phyloP scores from a whole-genome alignment of 2,888 invertebrate genomes.

The Willowsia nigromaculata region DNA sequence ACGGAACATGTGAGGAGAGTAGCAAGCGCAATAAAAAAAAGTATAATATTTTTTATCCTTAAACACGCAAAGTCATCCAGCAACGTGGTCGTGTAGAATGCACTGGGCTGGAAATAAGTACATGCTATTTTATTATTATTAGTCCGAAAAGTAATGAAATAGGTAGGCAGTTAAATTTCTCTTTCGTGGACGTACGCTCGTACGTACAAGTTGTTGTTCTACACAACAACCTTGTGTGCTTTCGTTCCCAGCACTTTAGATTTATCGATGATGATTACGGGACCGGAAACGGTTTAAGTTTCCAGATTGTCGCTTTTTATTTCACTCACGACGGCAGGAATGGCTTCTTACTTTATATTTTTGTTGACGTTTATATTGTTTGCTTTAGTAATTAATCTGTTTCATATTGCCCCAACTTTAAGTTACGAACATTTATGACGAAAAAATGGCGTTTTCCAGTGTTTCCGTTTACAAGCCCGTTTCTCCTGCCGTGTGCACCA shows the following conservation, averaged over 20 bases:
- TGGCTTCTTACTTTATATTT: too few species aligned
- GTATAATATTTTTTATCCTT: background rate
- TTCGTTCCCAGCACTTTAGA: constrained; percentile 43
- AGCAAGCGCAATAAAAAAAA: background rate
- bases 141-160: constrained; percentile 20
- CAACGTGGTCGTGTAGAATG: background rate
- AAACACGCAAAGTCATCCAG: constrained; percentile 14
- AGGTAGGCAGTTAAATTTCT: background rate
- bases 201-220: background rate
- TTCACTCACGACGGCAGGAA: too few species aligned
- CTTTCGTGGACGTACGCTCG: background rate
- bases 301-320: constrained; percentile 45
- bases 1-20: constrained; percentile 25
- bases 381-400: too few species aligned
- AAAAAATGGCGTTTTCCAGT: background rate
- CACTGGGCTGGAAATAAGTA: constrained; percentile 34
- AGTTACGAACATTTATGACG: too few species aligned
- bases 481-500: background rate
- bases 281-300: constrained; percentile 62
- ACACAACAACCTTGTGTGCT: background rate
- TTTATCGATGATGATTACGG: constrained; percentile 40
- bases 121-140: constrained; percentile 3
- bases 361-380: too few species aligned
- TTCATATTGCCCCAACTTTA: too few species aligned
- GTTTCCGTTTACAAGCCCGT: too few species aligned